phyloP scores from a whole-genome alignment of 1,140 invertebrate species.

The Tetragonula clypearis region DNA sequence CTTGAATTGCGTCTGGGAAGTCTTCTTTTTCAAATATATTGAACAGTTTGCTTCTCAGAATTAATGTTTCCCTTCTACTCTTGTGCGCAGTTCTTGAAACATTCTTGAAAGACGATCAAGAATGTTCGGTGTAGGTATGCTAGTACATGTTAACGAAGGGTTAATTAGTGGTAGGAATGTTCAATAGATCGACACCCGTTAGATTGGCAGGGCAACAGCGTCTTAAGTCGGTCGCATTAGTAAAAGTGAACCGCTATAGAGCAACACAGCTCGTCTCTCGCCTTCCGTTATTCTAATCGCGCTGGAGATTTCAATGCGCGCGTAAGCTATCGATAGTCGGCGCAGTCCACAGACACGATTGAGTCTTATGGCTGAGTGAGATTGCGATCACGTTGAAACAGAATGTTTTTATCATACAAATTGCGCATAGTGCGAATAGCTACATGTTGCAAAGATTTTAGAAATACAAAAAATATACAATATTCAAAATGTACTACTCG shows the following conservation, averaged over 20 bases:
- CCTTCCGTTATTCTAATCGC: slow-evolving; percentile 77
- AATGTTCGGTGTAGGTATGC: neutral
- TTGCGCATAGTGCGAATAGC: too few relatives aligned
- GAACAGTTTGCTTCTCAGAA: neutral
- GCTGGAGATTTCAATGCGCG: slow-evolving; percentile 54
- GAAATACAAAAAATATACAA: too few relatives aligned
- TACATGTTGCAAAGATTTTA: too few relatives aligned
- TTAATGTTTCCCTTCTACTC: too few relatives aligned
- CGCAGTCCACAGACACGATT: neutral
- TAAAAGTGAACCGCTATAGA: slow-evolving; percentile 67
- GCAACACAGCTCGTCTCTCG: slow-evolving; percentile 61
- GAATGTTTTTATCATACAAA: neutral
- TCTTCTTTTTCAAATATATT: neutral
- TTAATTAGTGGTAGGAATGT: slow-evolving; percentile 21
- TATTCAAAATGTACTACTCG: too few relatives aligned
- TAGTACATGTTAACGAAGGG: neutral
- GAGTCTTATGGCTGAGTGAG: neutral
- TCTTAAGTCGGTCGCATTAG: slow-evolving; percentile 52
- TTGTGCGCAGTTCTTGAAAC: neutral
- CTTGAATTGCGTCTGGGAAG: neutral
- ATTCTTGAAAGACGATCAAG: neutral
- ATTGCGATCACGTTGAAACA: neutral
- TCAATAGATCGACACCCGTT: slow-evolving; percentile 23
- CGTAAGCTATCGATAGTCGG: slow-evolving; percentile 7
- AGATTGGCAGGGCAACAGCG: slow-evolving; percentile 24